Base-by-base conservation (phyloP, 1,140 invertebrate genomes). In the Heliconius eleuchia region DNA sequence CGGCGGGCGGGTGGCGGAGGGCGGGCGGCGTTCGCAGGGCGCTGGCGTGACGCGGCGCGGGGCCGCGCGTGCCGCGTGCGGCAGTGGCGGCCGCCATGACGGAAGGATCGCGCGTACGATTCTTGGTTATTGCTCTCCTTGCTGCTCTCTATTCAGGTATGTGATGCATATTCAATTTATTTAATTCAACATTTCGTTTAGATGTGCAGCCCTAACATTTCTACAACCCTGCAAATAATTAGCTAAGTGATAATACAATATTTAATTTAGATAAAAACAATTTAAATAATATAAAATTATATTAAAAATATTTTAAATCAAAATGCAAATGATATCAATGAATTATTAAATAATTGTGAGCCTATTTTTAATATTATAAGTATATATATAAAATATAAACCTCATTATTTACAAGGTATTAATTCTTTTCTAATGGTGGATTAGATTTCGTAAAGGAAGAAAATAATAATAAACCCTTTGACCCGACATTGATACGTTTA, bases 91-190 rank as follows among this genome's bases (percentile, higher is more conserved):
- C 86, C 89, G 91, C 85, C 88, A 94, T 93, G 91, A 85, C 86
- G 87, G 87, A 84, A 84, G 88, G 85, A 82, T 85, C 90, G 88
- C 92, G 92, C 87, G 92, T 84, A 77, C 87, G 85, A 55, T 39
- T 94, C 76, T 85, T 92, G 27, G 74, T 76, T 37, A 70, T 86
- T 73, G 89, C 86, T 7, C 80, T 94, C 8, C 86, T 94, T 73
- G 87, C 92, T 76, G 84, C 87, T 77, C 83, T 92, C 19, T 93
- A 93, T 80, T 90, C 92, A 94, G 92, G 92, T 94, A 92, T 79
- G 70, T 71, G 70, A 73, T 66, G 4, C n/a, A 66, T 30, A 66
- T 66, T 66, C n/a, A 30, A 30, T 18, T n/a, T 30, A 66, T 66
- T 66, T 30, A 13, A 27, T 8, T 66, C 8, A 66, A 13, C 60